phyloP scores from a whole-genome alignment of 2,797 vertebrate genomes.

The Acanthurus lineatus region DNA sequence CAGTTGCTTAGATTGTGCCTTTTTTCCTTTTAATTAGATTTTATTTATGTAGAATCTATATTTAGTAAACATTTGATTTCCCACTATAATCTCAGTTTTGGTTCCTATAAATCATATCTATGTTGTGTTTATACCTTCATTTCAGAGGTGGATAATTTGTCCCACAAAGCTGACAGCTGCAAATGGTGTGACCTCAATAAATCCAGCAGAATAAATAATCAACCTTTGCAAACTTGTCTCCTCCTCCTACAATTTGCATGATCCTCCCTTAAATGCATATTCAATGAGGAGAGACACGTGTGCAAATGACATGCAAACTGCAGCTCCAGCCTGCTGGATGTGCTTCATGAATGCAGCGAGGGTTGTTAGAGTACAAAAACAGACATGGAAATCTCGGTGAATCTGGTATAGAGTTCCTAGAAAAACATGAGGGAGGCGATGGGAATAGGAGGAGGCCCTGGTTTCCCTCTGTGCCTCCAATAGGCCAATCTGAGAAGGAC shows the following conservation, averaged over 20 bases:
- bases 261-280: not conserved
- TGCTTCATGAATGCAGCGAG: constrained; percentile 4
- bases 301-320: not conserved
- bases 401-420: not conserved
- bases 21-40: not conserved
- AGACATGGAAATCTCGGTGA: not conserved
- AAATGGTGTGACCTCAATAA: constrained; percentile 5
- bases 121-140: not conserved
- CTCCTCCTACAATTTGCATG: not conserved
- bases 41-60: not conserved
- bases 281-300: not conserved
- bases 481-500: not conserved
- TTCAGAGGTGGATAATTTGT: not conserved
- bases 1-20: not conserved
- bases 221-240: not conserved
- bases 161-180: not conserved
- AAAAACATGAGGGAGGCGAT: not conserved
- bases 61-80: not conserved
- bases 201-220: constrained; percentile 1
- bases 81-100: not conserved
- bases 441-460: not conserved
- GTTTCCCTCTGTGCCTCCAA: too few relatives aligned
- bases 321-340: not conserved
- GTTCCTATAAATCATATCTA: not conserved
- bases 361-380: not conserved